Evolutionary conservation across 2,797 vertebrate species (phyloP).

Genomic region (Halcyon badia): DNA sequence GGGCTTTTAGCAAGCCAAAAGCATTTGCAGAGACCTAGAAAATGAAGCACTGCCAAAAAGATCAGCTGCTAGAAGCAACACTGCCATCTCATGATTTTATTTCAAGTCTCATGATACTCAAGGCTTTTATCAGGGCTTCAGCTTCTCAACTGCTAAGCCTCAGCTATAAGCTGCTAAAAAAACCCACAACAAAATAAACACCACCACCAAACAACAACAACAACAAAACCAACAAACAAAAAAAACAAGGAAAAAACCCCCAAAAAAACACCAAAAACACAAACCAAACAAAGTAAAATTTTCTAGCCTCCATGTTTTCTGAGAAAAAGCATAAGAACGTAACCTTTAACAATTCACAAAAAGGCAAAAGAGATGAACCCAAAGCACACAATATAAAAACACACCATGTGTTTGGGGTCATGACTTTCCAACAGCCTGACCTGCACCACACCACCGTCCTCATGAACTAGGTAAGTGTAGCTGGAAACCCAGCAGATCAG

Average conservation of each 20-base stretch:
- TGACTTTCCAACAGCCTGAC: background rate
- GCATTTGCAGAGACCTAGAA: slow-evolving; percentile 32
- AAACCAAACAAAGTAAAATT: background rate
- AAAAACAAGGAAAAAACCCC: background rate
- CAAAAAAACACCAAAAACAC: too few species aligned
- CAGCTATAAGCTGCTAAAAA: background rate
- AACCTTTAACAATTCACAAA: background rate
- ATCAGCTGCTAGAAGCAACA: slow-evolving; percentile 70
- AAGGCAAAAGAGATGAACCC: background rate
- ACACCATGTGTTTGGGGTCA: background rate
- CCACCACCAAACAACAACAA: too few species aligned
- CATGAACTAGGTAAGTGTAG: background rate
- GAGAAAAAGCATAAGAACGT: background rate
- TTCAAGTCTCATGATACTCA: slow-evolving; percentile 42
- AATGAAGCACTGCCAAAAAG: slow-evolving; percentile 47
- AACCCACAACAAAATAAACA: background rate
- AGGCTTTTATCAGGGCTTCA: background rate
- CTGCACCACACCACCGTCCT: background rate
- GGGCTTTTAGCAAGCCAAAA: slow-evolving; percentile 30
- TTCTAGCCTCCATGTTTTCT: background rate
- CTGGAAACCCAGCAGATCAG: background rate
- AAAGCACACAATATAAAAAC: background rate
- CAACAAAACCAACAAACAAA: background rate
- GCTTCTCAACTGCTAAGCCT: background rate
- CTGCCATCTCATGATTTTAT: slow-evolving; percentile 74